phyloP scores from a whole-genome alignment of 2,797 vertebrate species.

The Epinephelus awoara region DNA sequence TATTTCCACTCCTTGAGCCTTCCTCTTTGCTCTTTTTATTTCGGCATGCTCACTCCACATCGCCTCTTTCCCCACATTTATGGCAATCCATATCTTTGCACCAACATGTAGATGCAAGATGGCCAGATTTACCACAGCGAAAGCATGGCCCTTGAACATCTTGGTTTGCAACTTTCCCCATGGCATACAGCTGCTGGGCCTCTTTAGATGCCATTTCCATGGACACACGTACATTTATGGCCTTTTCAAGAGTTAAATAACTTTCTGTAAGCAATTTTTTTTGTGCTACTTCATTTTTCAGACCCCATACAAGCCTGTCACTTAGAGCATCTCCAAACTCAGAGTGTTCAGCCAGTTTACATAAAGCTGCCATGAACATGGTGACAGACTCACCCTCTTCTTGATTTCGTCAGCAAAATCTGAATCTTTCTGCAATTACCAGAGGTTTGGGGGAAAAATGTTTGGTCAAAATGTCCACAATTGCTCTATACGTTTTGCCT shows the following conservation, averaged over 20 bases:
- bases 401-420: too few relatives aligned
- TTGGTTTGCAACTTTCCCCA: neutral
- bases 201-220: neutral
- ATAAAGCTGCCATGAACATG: too few relatives aligned
- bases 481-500: too few relatives aligned
- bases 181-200: neutral
- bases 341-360: too few relatives aligned
- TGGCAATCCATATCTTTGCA: constrained; percentile 9
- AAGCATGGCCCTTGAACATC: constrained; percentile 2
- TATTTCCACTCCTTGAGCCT: too few relatives aligned
- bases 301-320: constrained; percentile 28
- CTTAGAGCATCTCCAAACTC: neutral
- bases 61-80: constrained; percentile 5
- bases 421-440: too few relatives aligned
- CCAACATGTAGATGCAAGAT: neutral
- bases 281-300: constrained; percentile 34
- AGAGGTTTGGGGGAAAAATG: too few relatives aligned
- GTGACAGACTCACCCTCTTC: too few relatives aligned
- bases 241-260: neutral
- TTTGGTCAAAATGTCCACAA: too few relatives aligned
- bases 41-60: neutral
- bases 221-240: neutral
- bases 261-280: constrained; percentile 30
- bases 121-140: constrained; percentile 7
- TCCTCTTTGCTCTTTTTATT: too few relatives aligned